phyloP scores from a whole-genome alignment of 2,113 vertebrate species.

The Coptodon bakossiorum region DNA sequence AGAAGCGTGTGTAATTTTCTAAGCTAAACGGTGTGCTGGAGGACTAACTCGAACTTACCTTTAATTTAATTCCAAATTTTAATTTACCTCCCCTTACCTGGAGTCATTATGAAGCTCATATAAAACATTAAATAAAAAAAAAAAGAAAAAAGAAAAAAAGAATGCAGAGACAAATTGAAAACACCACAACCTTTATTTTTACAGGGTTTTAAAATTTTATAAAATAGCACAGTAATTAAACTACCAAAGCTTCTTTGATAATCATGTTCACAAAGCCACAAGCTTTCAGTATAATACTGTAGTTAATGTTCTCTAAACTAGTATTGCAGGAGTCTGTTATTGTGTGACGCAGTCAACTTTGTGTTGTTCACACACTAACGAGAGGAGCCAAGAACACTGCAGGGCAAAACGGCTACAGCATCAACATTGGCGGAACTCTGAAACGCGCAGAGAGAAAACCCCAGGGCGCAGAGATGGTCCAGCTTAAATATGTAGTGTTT shows the following conservation, averaged over 20 bases:
- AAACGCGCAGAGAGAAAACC: background rate
- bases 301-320: conserved; percentile 42
- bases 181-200: conserved; percentile 59
- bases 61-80: background rate
- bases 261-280: conserved; percentile 40
- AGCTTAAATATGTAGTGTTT: conserved; percentile 18
- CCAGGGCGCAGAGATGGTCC: background rate
- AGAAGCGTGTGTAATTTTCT: background rate
- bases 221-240: conserved; percentile 59
- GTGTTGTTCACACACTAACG: background rate
- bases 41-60: background rate
- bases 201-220: conserved; percentile 46
- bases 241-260: conserved; percentile 45
- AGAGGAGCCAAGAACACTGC: background rate
- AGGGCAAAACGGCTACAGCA: background rate
- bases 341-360: background rate
- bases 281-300: conserved; percentile 47
- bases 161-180: conserved; percentile 25
- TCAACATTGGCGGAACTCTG: conserved; percentile 33
- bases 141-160: background rate
- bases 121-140: background rate
- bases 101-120: background rate
- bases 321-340: conserved; percentile 30
- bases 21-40: background rate
- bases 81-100: background rate